Evolutionary conservation across 2,113 vertebrate species (phyloP).

Genomic region (Cyanoderma ruficeps): DNA sequence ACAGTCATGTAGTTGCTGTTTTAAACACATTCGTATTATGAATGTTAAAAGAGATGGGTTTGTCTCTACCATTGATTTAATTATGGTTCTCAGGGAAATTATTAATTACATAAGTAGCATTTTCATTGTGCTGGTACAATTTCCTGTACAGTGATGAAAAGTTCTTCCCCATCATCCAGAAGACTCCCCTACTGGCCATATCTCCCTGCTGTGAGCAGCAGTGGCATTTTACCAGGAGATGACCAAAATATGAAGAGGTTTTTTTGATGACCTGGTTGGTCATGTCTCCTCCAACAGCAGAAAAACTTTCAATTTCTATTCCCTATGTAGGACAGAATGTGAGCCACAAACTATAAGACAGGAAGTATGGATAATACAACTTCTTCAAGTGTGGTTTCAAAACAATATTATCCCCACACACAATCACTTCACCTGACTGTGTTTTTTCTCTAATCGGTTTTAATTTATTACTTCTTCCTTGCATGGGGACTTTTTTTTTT

Average conservation of each 20-base stretch:
- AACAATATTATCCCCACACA: neutral
- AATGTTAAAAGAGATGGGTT: constrained; percentile 1
- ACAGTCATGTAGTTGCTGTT: neutral
- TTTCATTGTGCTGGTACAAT: neutral
- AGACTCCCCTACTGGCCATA: rapidly evolving
- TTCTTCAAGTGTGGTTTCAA: neutral
- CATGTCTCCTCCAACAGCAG: neutral
- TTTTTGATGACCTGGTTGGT: neutral
- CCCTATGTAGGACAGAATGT: neutral
- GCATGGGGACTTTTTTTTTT: neutral
- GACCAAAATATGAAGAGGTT: neutral
- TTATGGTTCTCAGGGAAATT: neutral
- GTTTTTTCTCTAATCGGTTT: neutral
- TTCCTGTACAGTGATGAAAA: neutral
- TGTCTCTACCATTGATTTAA: neutral
- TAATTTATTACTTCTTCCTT: neutral
- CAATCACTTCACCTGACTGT: neutral
- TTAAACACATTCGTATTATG: neutral
- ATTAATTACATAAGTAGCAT: neutral
- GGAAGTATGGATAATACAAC: neutral
- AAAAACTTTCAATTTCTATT: neutral
- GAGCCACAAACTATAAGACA: neutral
- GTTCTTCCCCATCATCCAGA: neutral
- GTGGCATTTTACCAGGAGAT: neutral
- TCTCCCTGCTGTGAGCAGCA: neutral